A percentile compares a stretch with the other conserved stretches of the same genome.
These are phyloP conservation scores for Homalodisca vitripennis DNA, from an alignment of 1,140 invertebrate species.

Conservation along the genomic window DNA sequence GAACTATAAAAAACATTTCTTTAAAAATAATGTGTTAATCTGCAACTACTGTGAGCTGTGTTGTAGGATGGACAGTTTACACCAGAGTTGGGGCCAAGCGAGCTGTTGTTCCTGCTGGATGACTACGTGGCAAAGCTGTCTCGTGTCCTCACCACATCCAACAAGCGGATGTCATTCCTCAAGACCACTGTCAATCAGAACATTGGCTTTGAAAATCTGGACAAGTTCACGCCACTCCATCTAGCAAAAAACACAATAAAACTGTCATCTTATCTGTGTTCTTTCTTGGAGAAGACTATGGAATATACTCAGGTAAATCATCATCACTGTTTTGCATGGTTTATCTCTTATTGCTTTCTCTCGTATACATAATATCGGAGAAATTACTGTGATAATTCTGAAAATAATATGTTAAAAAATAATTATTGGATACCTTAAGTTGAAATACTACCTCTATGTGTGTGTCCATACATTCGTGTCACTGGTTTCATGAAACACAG, in stretches of 20 bases:
- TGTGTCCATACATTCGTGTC: too few species aligned
- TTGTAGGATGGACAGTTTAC: conserved; percentile 39
- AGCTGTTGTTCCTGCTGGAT: conserved; percentile 51
- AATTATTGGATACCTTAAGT: too few species aligned
- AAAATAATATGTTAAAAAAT: too few species aligned
- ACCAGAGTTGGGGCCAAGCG: conserved; percentile 46
- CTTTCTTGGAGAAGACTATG: conserved; percentile 41
- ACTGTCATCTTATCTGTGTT: conserved; percentile 40
- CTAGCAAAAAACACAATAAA: conserved; percentile 40
- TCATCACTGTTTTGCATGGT: background rate
- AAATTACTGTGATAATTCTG: too few species aligned
- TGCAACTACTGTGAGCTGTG: background rate
- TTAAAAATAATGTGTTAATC: background rate
- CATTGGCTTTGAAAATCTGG: conserved; percentile 38
- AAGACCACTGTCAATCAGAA: conserved; percentile 30
- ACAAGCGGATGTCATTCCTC: conserved; percentile 33
- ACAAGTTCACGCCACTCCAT: conserved; percentile 31
- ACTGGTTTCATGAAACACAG: too few species aligned
- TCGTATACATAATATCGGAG: too few species aligned
- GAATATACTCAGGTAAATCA: conserved; percentile 43
- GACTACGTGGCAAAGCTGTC: conserved; percentile 51
- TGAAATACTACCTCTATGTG: too few species aligned
- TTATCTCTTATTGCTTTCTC: too few species aligned
- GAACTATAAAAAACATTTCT: background rate
- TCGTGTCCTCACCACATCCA: conserved; percentile 38